Percentiles rank a stretch among this genome's conserved stretches.
phyloP scores from a whole-genome alignment of 2,113 vertebrate species.

The Montifringilla adamsi region DNA sequence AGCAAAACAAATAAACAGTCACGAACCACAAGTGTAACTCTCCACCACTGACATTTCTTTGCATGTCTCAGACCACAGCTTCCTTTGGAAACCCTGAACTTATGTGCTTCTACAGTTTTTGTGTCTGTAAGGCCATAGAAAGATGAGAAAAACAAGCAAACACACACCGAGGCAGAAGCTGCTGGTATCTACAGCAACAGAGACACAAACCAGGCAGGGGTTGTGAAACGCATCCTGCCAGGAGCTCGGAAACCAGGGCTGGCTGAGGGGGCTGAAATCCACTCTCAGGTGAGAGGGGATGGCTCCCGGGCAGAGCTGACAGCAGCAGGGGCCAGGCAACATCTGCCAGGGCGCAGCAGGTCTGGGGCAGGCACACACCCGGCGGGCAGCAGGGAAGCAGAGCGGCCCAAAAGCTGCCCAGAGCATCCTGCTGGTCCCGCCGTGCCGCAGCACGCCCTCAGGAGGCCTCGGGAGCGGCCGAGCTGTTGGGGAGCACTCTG shows the following conservation, averaged over 20 bases:
- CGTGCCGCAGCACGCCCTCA: background rate
- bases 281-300: fast-evolving
- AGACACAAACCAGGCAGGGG: background rate
- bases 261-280: background rate
- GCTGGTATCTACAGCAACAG: slow-evolving; percentile 34
- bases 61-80: slow-evolving; percentile 34
- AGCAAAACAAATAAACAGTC: slow-evolving; percentile 60
- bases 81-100: slow-evolving; percentile 31
- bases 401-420: background rate
- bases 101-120: background rate
- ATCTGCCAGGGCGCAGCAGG: background rate
- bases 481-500: fast-evolving
- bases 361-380: background rate
- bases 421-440: background rate
- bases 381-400: background rate
- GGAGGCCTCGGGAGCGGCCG: fast-evolving
- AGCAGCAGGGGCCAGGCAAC: background rate
- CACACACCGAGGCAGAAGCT: background rate
- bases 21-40: slow-evolving; percentile 6
- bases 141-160: slow-evolving; percentile 30
- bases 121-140: background rate
- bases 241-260: background rate
- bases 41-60: slow-evolving; percentile 21
- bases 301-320: background rate
- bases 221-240: background rate